Conservation (phyloP, 2,797 vertebrate genomes). For the Sebastes variabilis region DNA sequence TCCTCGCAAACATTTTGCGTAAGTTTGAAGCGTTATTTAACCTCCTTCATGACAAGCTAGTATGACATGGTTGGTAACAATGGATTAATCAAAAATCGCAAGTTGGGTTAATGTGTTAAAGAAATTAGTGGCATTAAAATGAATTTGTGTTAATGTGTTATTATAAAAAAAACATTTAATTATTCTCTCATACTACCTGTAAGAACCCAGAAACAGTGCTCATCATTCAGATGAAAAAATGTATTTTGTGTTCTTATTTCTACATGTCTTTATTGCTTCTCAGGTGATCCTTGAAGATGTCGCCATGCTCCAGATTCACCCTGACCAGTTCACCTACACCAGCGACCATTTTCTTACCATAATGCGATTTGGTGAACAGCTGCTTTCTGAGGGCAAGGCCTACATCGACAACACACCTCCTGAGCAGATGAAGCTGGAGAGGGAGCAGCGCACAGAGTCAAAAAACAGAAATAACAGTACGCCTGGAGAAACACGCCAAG, state of each 20-base stretch:
- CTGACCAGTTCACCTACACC: slow-evolving; percentile 98
- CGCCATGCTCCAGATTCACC: slow-evolving; percentile 94
- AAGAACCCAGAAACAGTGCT: not conserved
- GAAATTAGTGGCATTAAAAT: too few species aligned
- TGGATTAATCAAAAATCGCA: too few species aligned
- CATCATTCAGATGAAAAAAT: not conserved
- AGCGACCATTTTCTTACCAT: slow-evolving; percentile 96
- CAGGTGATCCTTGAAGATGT: slow-evolving; percentile 99
- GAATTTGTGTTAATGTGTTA: too few species aligned
- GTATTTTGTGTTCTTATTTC: not conserved
- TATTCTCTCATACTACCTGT: not conserved
- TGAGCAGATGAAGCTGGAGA: slow-evolving; percentile 95
- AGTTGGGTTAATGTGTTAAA: too few species aligned
- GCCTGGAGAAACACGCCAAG: not conserved
- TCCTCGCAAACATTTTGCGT: too few species aligned
- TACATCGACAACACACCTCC: slow-evolving; percentile 95
- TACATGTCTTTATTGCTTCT: not conserved
- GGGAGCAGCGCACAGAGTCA: slow-evolving; percentile 93
- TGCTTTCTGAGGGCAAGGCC: slow-evolving; percentile 92
- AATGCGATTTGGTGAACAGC: slow-evolving; percentile 88
- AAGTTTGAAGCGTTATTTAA: too few species aligned
- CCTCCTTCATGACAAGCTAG: too few species aligned
- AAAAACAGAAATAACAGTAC: slow-evolving; percentile 90
- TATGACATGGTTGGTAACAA: too few species aligned
- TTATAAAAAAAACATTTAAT: too few species aligned